A percentile compares a stretch with the other conserved stretches of the same genome.
These are phyloP conservation scores for Drosophila tropicalis DNA, from an alignment of 1,140 invertebrate species.

Conservation along the genomic window DNA sequence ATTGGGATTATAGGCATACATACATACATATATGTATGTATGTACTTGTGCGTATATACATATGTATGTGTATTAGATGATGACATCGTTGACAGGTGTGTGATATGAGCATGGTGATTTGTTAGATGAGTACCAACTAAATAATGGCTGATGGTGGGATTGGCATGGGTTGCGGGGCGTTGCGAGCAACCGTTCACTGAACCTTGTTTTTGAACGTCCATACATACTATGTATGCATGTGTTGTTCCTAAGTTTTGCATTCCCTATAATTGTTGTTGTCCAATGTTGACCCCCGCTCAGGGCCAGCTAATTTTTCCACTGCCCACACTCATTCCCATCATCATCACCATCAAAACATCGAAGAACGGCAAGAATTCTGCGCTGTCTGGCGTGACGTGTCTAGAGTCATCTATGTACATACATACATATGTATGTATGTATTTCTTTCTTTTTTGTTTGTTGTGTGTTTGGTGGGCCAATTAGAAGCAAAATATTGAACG, in stretches of 20 bases:
- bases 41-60: too few species aligned
- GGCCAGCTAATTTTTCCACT: conserved; percentile 71
- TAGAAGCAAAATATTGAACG: conserved; percentile 39
- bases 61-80: too few species aligned
- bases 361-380: conserved; percentile 32
- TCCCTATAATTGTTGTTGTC: conserved; percentile 2
- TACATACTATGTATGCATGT: neutral
- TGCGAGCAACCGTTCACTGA: too few species aligned
- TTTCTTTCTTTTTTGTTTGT: conserved; percentile 26
- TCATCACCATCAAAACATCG: conserved; percentile 16
- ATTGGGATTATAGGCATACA: too few species aligned
- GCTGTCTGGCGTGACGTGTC: conserved; percentile 51
- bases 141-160: too few species aligned
- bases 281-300: conserved; percentile 59
- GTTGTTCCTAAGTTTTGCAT: neutral
- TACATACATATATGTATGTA: too few species aligned
- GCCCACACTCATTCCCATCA: conserved; percentile 50
- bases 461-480: conserved; percentile 37
- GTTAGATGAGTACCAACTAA: too few species aligned
- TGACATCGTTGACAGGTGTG: too few species aligned
- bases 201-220: too few species aligned
- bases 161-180: too few species aligned
- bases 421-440: too few species aligned
- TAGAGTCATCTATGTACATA: neutral
- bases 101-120: too few species aligned